Evolutionary conservation across 2,113 vertebrate genomes (phyloP).

Genomic region (Pelmatolapia mariae): DNA sequence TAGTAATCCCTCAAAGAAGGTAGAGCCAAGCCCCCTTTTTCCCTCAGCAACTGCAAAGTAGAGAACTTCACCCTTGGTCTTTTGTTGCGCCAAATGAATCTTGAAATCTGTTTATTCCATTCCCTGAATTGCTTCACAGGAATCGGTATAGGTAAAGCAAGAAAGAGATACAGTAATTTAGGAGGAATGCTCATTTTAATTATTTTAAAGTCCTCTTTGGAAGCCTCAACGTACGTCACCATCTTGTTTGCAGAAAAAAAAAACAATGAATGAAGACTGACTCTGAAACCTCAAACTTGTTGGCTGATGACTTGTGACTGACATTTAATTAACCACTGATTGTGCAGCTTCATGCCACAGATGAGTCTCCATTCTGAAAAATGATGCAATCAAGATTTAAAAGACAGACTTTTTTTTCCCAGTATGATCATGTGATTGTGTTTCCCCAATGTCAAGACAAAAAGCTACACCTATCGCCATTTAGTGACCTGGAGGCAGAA

Average conservation of each 20-base stretch:
- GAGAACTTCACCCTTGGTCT: background rate
- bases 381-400: background rate
- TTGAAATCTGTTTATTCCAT: background rate
- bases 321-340: background rate
- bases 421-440: background rate
- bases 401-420: background rate
- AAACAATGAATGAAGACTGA: rapidly evolving
- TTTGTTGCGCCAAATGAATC: background rate
- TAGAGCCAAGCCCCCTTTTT: background rate
- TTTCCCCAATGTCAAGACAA: background rate
- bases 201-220: background rate
- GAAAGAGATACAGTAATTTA: background rate
- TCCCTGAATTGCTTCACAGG: background rate
- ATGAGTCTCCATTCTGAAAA: background rate
- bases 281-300: background rate
- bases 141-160: background rate
- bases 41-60: background rate
- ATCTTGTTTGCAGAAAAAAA: background rate
- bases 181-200: background rate
- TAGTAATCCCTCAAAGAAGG: rapidly evolving
- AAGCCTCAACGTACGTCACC: background rate
- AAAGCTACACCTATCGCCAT: background rate
- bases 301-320: background rate
- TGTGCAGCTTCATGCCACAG: background rate
- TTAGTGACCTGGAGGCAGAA: background rate